Conservation (phyloP, 1,140 invertebrate genomes). For the Drosophila mojavensis region DNA sequence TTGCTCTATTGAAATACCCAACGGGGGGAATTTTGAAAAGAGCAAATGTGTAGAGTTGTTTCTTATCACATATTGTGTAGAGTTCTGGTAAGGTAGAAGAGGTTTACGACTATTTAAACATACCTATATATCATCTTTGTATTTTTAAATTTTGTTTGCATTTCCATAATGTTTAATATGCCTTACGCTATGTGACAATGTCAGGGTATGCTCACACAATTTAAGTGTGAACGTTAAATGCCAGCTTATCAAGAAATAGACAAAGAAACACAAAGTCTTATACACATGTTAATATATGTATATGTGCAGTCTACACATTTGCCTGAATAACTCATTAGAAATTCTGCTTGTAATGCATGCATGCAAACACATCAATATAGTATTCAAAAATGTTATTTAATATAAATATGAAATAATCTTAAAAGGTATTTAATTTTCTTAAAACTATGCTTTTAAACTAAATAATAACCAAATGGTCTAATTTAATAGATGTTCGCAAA, state of each 20-base stretch:
- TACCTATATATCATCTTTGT: too few relatives aligned
- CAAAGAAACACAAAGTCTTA: constrained; percentile 26
- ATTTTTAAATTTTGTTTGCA: neutral
- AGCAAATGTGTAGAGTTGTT: neutral
- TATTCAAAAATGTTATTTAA: neutral
- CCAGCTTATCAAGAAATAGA: constrained; percentile 67
- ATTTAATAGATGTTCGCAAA: too few relatives aligned
- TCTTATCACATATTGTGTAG: too few relatives aligned
- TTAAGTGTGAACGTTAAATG: constrained; percentile 57
- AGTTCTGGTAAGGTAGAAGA: too few relatives aligned
- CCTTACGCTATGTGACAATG: neutral
- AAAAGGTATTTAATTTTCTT: too few relatives aligned
- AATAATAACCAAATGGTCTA: too few relatives aligned
- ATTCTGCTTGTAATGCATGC: neutral
- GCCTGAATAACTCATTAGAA: neutral
- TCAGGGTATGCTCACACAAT: constrained; percentile 33
- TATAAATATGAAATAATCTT: constrained; percentile 6
- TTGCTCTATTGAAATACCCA: constrained; percentile 6
- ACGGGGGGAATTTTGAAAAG: neutral
- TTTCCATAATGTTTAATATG: neutral
- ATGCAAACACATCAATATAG: neutral
- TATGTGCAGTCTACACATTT: neutral
- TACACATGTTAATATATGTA: neutral
- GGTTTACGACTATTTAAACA: too few relatives aligned
- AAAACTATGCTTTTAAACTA: too few relatives aligned